A percentile compares a stretch with the other conserved stretches of the same genome.
phyloP scores from a whole-genome alignment of 2,888 invertebrate genomes.

The Amorpha juglandis region DNA sequence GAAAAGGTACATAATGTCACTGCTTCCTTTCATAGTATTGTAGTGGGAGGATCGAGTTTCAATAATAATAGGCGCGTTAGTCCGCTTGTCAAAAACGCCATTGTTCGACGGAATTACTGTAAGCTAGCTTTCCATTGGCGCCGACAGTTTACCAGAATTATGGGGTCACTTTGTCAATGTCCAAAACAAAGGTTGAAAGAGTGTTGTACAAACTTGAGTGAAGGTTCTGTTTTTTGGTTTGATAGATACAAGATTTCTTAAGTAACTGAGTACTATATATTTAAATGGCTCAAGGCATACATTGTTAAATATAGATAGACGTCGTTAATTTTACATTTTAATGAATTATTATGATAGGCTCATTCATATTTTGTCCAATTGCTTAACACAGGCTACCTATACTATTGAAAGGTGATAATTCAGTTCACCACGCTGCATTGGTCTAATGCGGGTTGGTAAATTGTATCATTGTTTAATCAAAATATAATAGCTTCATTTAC shows the following conservation, averaged over 20 bases:
- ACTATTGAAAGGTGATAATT: no score
- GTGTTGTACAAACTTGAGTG: neutral
- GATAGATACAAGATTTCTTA: neutral
- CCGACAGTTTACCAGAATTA: conserved; percentile 1
- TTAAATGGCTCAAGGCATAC: no score
- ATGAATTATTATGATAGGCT: no score
- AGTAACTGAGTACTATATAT: no score
- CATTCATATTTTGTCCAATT: no score
- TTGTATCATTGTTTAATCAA: neutral
- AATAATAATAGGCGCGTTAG: conserved; percentile 69
- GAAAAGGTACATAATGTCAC: conserved; percentile 82
- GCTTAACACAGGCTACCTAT: no score
- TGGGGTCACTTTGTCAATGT: neutral
- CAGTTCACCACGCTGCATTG: no score
- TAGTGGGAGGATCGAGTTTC: conserved; percentile 77
- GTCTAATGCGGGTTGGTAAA: no score
- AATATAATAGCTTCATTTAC: neutral
- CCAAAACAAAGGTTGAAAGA: conserved; percentile 2
- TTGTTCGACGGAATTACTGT: conserved; percentile 55
- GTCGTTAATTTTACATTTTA: no score
- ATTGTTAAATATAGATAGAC: no score
- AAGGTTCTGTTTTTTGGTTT: neutral
- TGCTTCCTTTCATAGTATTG: conserved; percentile 80
- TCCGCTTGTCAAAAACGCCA: conserved; percentile 58
- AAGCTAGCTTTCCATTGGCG: conserved; percentile 2